Conservation (phyloP, 2,888 invertebrate species). For the Aporophyla lueneburgensis region DNA sequence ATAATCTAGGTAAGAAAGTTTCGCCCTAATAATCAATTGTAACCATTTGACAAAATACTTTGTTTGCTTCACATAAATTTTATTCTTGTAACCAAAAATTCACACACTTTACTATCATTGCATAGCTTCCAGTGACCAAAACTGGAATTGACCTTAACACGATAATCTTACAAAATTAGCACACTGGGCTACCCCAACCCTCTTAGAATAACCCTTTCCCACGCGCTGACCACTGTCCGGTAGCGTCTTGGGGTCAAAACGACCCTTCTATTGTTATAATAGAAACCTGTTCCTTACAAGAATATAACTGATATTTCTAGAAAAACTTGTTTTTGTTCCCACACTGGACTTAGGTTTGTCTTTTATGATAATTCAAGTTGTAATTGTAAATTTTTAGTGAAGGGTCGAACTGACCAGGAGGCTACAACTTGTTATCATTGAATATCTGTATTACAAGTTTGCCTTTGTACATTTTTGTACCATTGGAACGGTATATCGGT, state of each 20-base stretch:
- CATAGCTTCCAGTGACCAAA: conserved; percentile 19
- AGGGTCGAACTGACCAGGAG: conserved; percentile 40
- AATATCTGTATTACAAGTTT: neutral
- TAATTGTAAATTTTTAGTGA: conserved; percentile 1
- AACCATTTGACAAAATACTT: neutral
- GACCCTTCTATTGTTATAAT: conserved; percentile 68
- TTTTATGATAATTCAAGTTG: conserved; percentile 44
- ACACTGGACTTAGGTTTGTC: conserved; percentile 61
- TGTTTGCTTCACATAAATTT: neutral
- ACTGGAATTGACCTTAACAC: conserved; percentile 52
- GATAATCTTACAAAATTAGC: conserved; percentile 58
- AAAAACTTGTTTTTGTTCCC: conserved; percentile 80
- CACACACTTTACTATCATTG: neutral
- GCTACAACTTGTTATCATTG: conserved; percentile 26
- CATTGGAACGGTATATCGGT: too few relatives aligned
- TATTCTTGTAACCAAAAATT: neutral
- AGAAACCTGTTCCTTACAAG: conserved; percentile 68
- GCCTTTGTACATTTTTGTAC: too few relatives aligned
- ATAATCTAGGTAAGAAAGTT: too few relatives aligned
- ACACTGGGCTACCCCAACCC: conserved; percentile 57
- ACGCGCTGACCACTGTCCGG: conserved; percentile 83
- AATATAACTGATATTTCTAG: conserved; percentile 63
- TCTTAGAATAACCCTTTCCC: conserved; percentile 73
- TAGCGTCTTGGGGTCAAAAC: conserved; percentile 71
- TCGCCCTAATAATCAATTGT: too few relatives aligned